Evolutionary conservation across 35 echinoderm and acorn worm genomes (phyloP).

Genomic region (Stichopus chloronotus): DNA sequence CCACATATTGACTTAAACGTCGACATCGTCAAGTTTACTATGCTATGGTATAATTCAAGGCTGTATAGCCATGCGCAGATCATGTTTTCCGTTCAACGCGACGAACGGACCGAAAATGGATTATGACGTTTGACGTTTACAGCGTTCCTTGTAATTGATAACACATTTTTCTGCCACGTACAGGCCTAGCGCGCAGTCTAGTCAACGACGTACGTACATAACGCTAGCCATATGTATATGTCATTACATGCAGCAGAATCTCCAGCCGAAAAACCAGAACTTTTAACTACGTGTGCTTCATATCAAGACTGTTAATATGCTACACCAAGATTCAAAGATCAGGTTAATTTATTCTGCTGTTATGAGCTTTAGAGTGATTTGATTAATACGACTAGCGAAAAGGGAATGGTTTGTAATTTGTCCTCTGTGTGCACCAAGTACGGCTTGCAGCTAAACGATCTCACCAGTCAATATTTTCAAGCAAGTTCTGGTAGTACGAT

Average conservation of each 20-base stretch:
- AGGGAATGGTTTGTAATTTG: background rate
- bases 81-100: background rate
- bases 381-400: background rate
- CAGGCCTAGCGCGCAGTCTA: background rate
- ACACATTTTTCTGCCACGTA: background rate
- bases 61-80: background rate
- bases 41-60: background rate
- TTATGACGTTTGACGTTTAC: background rate
- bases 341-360: background rate
- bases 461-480: constrained; percentile 2
- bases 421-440: background rate
- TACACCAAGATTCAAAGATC: background rate
- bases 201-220: background rate
- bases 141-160: constrained; percentile 6
- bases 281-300: constrained; percentile 10
- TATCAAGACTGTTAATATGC: background rate
- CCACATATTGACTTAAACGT: background rate
- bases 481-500: constrained; percentile 2
- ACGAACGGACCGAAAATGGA: background rate
- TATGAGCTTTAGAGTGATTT: constrained; percentile 1
- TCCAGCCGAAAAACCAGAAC: background rate
- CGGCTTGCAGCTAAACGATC: constrained; percentile 8
- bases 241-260: too few species aligned
- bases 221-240: constrained; percentile 3
- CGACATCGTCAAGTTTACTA: background rate